Conservation (phyloP, 1,140 invertebrate genomes). For the Drosophila tropicalis region DNA sequence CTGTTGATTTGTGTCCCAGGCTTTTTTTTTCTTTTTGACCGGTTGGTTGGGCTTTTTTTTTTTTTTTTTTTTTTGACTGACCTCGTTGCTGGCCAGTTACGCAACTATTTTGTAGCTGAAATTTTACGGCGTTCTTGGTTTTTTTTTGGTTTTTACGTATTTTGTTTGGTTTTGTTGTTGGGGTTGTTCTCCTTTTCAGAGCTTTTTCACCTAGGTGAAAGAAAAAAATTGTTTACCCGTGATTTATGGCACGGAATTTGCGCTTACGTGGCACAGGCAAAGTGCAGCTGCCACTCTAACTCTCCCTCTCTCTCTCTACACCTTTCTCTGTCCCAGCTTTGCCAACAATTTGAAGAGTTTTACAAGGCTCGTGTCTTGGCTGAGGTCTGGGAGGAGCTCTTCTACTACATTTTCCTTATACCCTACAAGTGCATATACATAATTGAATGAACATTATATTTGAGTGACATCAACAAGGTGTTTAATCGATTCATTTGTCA, state of each 20-base stretch:
- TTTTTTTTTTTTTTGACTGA: conserved; percentile 27
- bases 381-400: background rate
- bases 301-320: background rate
- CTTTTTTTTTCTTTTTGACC: conserved; percentile 31
- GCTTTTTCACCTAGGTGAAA: conserved; percentile 43
- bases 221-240: conserved; percentile 67
- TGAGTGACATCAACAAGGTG: no score
- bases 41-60: background rate
- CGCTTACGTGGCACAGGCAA: conserved; percentile 59
- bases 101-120: conserved; percentile 53
- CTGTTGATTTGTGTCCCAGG: conserved; percentile 72
- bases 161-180: conserved; percentile 20
- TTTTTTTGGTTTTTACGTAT: conserved; percentile 21
- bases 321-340: conserved; percentile 8
- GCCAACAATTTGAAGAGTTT: conserved; percentile 39
- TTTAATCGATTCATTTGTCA: no score
- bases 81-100: conserved; percentile 58
- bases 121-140: conserved; percentile 24
- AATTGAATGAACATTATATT: background rate
- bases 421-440: background rate
- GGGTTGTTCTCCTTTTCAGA: conserved; percentile 32
- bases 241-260: conserved; percentile 77
- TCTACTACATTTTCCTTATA: background rate
- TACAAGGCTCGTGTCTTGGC: conserved; percentile 38
- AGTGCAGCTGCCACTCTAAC: conserved; percentile 21